These are phyloP conservation scores for Mellilla xanthometata DNA, from an alignment of 2,888 invertebrate species.

Conservation along the genomic window DNA sequence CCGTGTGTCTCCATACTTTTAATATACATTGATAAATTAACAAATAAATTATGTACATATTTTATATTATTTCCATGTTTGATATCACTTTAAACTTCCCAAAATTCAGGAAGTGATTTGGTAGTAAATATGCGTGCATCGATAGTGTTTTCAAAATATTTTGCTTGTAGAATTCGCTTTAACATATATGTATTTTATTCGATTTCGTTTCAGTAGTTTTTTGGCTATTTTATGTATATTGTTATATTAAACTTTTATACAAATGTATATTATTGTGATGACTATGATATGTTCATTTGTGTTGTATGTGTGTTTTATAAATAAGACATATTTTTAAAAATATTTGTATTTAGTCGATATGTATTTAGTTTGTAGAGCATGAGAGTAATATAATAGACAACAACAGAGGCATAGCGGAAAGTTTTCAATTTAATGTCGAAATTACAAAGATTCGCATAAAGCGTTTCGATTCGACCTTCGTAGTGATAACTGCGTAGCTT, in stretches of 20 bases:
- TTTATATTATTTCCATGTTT: conserved; percentile 22
- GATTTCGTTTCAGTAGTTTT: conserved; percentile 64
- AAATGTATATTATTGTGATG: conserved; percentile 23
- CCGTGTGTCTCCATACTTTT: conserved; percentile 39
- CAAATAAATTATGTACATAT: conserved; percentile 31
- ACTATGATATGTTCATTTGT: conserved; percentile 26
- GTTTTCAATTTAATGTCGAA: no score
- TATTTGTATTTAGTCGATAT: no score
- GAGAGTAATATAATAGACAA: no score
- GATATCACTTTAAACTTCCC: conserved; percentile 50
- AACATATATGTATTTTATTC: conserved; percentile 27
- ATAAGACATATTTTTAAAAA: background rate
- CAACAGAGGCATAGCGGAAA: no score
- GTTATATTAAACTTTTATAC: conserved; percentile 14
- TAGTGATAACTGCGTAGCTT: no score
- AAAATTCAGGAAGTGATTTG: conserved; percentile 56
- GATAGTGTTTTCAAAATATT: conserved; percentile 27
- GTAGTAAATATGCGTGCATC: conserved; percentile 26
- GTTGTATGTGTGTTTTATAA: conserved; percentile 34
- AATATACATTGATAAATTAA: conserved; percentile 25
- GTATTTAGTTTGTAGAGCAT: no score
- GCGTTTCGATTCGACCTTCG: no score
- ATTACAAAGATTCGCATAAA: no score
- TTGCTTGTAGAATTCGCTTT: conserved; percentile 54
- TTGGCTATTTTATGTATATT: conserved; percentile 77